These are phyloP conservation scores for Phortica variegata DNA, from an alignment of 1,140 invertebrate genomes.

Conservation along the genomic window DNA sequence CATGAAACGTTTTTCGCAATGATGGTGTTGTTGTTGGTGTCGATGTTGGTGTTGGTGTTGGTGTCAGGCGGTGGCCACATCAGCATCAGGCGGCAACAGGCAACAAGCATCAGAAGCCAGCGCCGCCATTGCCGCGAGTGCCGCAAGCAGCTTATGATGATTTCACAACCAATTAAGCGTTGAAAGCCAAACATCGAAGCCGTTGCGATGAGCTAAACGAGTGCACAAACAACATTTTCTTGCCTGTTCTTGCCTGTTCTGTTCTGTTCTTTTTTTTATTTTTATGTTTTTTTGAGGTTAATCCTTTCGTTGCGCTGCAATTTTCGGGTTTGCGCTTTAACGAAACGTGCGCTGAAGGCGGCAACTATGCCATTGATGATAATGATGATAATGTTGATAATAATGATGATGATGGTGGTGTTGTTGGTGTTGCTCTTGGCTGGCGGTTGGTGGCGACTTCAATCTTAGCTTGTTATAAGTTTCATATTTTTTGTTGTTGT, in stretches of 20 bases:
- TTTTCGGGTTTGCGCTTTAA: constrained; percentile 31
- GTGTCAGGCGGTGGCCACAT: too few species aligned
- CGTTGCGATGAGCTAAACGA: constrained; percentile 9
- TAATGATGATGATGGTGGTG: constrained; percentile 29
- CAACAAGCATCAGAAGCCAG: constrained; percentile 1
- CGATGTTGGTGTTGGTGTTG: too few species aligned
- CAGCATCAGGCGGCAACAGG: constrained; percentile 34
- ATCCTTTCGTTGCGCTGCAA: constrained; percentile 48
- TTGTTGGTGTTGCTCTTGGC: too few species aligned
- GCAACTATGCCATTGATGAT: constrained; percentile 23
- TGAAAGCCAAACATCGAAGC: constrained; percentile 54
- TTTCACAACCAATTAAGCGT: constrained; percentile 55
- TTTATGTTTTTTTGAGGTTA: constrained; percentile 55
- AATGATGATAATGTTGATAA: constrained; percentile 35
- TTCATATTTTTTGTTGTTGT: constrained; percentile 13
- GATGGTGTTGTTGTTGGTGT: too few species aligned
- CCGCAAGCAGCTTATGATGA: constrained; percentile 35
- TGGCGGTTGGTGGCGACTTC: constrained; percentile 52
- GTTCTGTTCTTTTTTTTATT: too few species aligned
- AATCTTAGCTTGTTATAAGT: constrained; percentile 28
- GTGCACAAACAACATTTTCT: too few species aligned
- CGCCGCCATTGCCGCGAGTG: background rate
- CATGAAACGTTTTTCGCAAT: too few species aligned
- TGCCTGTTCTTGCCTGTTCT: too few species aligned
- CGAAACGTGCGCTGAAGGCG: constrained; percentile 41